These are phyloP conservation scores for Drosophila mayaguana DNA, from an alignment of 2,888 invertebrate genomes.

Conservation along the genomic window DNA sequence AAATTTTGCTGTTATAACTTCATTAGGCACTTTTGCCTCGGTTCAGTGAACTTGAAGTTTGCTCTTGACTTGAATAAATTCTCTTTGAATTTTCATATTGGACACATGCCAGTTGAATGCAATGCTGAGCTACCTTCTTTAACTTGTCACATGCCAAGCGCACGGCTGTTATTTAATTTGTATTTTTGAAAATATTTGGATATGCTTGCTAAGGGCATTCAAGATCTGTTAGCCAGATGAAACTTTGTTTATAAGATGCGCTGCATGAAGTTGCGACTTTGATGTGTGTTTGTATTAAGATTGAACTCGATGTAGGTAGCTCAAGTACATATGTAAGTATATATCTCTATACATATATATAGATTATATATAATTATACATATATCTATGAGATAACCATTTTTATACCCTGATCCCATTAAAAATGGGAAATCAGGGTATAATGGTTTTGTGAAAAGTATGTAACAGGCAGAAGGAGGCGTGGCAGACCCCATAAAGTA, in stretches of 20 bases:
- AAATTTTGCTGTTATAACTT: conserved; percentile 49
- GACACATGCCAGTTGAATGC: conserved; percentile 34
- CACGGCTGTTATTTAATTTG: conserved; percentile 20
- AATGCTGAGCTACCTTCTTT: conserved; percentile 11
- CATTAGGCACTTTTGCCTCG: conserved; percentile 33
- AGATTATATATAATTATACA: no score
- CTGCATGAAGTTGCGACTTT: no score
- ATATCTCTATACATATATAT: no score
- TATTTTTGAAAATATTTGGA: neutral
- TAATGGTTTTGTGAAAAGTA: no score
- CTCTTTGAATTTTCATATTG: conserved; percentile 1
- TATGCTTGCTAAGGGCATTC: neutral
- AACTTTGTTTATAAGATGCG: no score
- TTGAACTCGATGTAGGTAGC: neutral
- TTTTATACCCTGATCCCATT: no score
- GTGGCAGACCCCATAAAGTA: no score
- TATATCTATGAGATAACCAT: no score
- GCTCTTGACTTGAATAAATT: conserved; percentile 5
- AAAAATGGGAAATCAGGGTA: no score
- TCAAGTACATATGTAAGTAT: neutral
- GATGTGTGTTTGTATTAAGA: neutral
- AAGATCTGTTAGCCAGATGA: no score
- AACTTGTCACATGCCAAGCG: conserved; percentile 28
- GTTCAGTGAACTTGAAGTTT: conserved; percentile 28
- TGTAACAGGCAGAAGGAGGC: no score